Base-by-base conservation (phyloP, 2,888 invertebrate species). In the Drosophila koepferae region DNA sequence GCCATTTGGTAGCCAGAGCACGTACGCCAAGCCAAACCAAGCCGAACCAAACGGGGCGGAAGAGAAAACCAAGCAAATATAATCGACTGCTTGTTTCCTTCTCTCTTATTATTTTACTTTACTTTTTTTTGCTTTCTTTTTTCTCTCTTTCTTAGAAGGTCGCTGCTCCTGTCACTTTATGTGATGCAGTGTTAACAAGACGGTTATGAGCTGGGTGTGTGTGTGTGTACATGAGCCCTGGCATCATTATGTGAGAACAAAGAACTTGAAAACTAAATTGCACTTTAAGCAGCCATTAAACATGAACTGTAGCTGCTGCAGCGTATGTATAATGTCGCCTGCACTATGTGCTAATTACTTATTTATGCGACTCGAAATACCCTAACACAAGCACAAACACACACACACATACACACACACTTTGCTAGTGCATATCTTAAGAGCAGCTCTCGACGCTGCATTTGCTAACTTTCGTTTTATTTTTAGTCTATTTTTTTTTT, bases 341-440 rank as follows among this genome's bases (percentile, higher is more conserved):
- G 77, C 81, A 81, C 84, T 86, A 77, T 89, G 81, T 74, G 81
- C 82, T 86, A 86, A 87, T 86, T 86, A 86, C 72, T 86, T 86
- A 86, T 86, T 86, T 89, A 86, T 89, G 73, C 69, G 67, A 66
- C 72, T 72, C 63, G 65, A 70, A 70, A 78, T 63, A 67, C 66
- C 59, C 51, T 49, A 31, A 58, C 18, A 65, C 10, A 18, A 12
- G 18, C 55, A 48, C 31, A 36, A 41, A 28, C 38, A 55, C 23
- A 40, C 5, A 28, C 46, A 36, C 41, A 51, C 10, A 54, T 16
- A 40, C 14, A 46, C 23, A 58, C 9, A 51, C 31, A 16, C 28
- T 1, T 20, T 58, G 58, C 46, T 56, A 63, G 64, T 65, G 62
- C 64, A 63, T 60, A 44, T 65, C 70, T 70, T 69, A 79, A 70